These are phyloP conservation scores for Bubalus kerabau DNA, from an alignment of 2,113 vertebrate species.

Conservation along the genomic window DNA sequence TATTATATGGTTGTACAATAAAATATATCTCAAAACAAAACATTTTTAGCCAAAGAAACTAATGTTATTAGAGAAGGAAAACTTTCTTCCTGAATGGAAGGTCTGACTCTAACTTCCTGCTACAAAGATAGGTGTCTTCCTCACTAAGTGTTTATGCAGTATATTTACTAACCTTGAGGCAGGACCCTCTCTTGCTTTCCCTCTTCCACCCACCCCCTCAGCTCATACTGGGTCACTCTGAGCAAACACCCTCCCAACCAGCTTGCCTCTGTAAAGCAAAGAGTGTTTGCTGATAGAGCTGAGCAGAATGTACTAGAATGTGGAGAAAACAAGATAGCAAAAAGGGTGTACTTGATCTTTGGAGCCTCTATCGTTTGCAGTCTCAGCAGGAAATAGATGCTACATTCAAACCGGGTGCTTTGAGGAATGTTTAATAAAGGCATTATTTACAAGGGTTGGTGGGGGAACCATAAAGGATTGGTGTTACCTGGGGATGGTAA, in stretches of 20 bases:
- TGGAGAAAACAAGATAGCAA: neutral
- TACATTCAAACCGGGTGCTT: neutral
- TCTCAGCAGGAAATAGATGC: neutral
- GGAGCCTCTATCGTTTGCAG: neutral
- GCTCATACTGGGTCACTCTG: neutral
- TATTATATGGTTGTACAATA: neutral
- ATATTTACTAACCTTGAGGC: neutral
- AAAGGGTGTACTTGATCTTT: neutral
- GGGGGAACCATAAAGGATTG: neutral
- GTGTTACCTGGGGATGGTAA: neutral
- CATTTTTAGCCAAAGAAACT: conserved; percentile 19
- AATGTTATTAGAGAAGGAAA: conserved; percentile 34
- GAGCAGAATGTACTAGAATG: neutral
- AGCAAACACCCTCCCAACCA: neutral
- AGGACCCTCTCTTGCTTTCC: neutral
- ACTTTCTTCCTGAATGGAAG: neutral
- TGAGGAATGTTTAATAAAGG: conserved; percentile 6
- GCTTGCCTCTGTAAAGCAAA: neutral
- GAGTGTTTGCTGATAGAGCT: neutral
- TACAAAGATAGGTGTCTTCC: neutral
- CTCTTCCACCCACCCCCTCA: neutral
- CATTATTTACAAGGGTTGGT: neutral
- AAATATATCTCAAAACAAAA: conserved; percentile 9
- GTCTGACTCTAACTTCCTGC: neutral
- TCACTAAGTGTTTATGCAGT: neutral